Evolutionary conservation across 2,113 vertebrate species (phyloP).

Genomic region (Notiomystis cincta): DNA sequence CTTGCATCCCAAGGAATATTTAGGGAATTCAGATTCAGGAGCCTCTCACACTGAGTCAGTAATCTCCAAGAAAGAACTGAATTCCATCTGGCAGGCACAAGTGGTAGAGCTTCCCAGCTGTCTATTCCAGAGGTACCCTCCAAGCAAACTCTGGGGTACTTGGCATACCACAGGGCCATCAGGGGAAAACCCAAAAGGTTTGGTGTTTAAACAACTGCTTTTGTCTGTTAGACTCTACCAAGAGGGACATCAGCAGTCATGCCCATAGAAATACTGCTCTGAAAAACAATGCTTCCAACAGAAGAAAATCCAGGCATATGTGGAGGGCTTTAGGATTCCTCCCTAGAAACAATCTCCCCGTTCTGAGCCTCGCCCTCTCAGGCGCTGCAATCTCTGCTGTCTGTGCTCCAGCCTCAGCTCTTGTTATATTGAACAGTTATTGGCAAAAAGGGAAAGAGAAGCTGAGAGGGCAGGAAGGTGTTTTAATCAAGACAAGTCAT

Average conservation of each 20-base stretch:
- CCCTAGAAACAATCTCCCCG: not conserved
- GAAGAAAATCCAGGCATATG: not conserved
- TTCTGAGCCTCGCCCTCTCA: not conserved
- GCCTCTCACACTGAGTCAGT: not conserved
- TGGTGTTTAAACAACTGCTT: not conserved
- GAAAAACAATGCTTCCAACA: not conserved
- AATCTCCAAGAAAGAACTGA: not conserved
- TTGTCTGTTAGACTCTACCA: not conserved
- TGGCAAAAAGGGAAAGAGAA: not conserved
- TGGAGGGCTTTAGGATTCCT: not conserved
- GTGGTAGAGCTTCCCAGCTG: not conserved
- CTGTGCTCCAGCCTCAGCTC: not conserved
- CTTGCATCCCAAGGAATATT: not conserved
- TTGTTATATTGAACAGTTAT: not conserved
- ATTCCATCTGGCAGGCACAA: not conserved
- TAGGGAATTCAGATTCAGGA: not conserved
- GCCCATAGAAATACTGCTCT: not conserved
- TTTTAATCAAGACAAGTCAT: not conserved
- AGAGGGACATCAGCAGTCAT: not conserved
- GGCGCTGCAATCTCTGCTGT: not conserved
- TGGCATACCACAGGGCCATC: not conserved
- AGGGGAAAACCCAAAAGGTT: not conserved
- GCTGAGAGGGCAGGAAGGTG: not conserved
- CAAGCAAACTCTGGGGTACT: not conserved
- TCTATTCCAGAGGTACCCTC: not conserved